Evolutionary conservation across 2,797 vertebrate genomes (phyloP), one percentile per base, ranked within the genome.

Genomic region (Falco columbarius): DNA sequence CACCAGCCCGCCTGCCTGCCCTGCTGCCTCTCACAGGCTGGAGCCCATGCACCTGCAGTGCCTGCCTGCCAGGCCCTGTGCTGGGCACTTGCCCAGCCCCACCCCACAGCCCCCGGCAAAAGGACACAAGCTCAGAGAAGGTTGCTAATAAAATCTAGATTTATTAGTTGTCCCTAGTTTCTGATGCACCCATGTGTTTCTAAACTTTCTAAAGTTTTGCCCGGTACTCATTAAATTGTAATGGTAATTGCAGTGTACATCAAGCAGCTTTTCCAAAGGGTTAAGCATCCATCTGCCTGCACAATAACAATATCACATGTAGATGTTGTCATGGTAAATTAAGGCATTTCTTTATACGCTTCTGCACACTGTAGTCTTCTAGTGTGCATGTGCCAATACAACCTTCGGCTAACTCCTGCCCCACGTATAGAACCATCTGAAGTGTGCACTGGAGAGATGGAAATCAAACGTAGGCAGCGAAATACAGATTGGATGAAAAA

Each of bases 351-450:
- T 30, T 56, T 76, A 46, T 23, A 16, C 0, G 3, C n/a, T 85
- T 67, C 30, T 70, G 75, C 30, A 75, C 13, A 40, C 4, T 44
- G 16, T 24, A 42, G 14, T 55, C 32, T 66, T 58, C 20, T 24
- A 36, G 3, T 30, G 1, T 1, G 1, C 7, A 6, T 15, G 3
- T 62, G 21, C 21, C 55, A 51, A 6, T 2, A 1, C 1, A 1
- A 8, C 47, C 77, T 67, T 49, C 8, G 2, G 14, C 19, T 63
- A 49, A 40, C 13, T 55, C 29, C 47, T 26, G 24, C 7, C 32
- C 12, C 24, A 22, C 0, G 0, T 8, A 9, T 16, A 66, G 38
- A 6, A 51, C 12, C 11, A 46, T 36, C 24, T 72, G 36, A 88
- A 90, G 56, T 3, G 9, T 52, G 44, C 49, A 44, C 20, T 42